phyloP scores from a whole-genome alignment of 2,797 vertebrate genomes.

The Pipistrellus pygmaeus region DNA sequence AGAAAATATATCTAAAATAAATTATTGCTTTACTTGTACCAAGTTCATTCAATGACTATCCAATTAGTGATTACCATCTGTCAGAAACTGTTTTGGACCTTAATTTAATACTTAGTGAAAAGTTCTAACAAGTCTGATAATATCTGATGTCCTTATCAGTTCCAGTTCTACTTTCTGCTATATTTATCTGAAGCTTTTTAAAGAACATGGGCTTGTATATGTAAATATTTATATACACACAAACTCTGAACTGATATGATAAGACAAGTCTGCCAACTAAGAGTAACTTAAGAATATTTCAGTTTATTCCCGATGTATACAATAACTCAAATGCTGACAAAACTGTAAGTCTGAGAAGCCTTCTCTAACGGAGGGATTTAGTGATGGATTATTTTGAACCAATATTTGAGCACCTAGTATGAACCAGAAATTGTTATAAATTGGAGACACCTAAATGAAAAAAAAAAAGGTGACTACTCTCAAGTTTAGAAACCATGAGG shows the following conservation, averaged over 20 bases:
- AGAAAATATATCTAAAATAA: neutral
- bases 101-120: constrained; percentile 3
- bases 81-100: neutral
- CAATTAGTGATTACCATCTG: neutral
- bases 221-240: neutral
- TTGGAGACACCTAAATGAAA: neutral
- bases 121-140: neutral
- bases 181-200: neutral
- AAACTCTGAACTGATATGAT: neutral
- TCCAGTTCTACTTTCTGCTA: neutral
- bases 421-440: neutral
- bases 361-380: neutral
- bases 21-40: neutral
- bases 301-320: neutral
- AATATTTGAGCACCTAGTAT: neutral
- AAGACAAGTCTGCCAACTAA: neutral
- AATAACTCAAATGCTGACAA: constrained; percentile 18
- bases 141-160: neutral
- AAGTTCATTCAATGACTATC: neutral
- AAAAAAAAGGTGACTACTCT: neutral
- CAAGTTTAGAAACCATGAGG: neutral
- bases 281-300: neutral
- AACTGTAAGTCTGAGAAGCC: neutral
- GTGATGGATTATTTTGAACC: neutral
- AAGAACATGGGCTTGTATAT: neutral